Evolutionary conservation across 1,140 invertebrate genomes (phyloP).

Genomic region (Trichonephila clavipes): DNA sequence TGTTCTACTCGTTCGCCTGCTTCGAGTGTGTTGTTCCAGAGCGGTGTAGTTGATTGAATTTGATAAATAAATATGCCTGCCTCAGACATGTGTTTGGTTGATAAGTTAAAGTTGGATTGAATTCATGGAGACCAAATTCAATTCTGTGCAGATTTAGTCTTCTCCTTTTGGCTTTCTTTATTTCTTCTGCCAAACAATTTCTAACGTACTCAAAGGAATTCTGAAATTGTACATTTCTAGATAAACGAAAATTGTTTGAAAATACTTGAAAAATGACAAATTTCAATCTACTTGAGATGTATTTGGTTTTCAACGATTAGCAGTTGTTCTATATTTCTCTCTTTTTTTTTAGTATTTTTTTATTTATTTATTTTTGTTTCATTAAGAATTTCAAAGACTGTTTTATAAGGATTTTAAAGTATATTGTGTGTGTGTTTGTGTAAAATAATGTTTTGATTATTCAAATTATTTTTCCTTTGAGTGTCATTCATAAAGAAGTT

Average conservation of each 20-base stretch:
- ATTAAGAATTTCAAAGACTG: no score
- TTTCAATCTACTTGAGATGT: no score
- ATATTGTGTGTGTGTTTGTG: no score
- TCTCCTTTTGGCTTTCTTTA: neutral
- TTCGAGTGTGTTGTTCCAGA: conserved; percentile 7
- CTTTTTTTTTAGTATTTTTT: no score
- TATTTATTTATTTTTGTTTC: no score
- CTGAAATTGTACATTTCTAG: neutral
- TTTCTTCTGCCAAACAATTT: neutral
- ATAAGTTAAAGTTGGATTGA: conserved; percentile 39
- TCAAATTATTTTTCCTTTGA: no score
- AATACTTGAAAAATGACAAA: no score
- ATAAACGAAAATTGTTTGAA: neutral
- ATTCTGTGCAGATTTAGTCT: neutral
- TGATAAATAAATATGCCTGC: conserved; percentile 52
- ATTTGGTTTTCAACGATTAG: no score
- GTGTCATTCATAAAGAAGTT: no score
- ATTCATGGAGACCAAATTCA: neutral
- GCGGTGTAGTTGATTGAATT: conserved; percentile 54
- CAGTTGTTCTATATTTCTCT: no score
- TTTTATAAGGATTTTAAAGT: no score
- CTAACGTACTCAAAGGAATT: neutral
- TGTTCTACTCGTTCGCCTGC: conserved; percentile 23
- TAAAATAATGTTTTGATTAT: no score
- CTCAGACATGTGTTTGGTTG: neutral